These are phyloP conservation scores for Panagrolaimus sp. DNA, from an alignment of 1,140 invertebrate species.

Conservation along the genomic window DNA sequence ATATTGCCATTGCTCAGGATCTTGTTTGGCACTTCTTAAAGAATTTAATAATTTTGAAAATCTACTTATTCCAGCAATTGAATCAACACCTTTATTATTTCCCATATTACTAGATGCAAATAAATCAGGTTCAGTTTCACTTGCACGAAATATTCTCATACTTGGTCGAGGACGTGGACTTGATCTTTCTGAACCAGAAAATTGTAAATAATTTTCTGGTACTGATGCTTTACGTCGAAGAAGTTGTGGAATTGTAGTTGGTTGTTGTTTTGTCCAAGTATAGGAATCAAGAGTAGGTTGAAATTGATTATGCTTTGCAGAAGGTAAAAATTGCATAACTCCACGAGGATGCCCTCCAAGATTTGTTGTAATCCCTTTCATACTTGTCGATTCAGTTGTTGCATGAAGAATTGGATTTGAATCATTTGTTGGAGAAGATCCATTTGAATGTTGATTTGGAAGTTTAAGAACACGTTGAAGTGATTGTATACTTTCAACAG, in stretches of 20 bases:
- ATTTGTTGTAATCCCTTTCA: slow-evolving; percentile 38
- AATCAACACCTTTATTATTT: slow-evolving; percentile 30
- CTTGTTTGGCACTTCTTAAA: slow-evolving; percentile 12
- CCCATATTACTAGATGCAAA: not conserved
- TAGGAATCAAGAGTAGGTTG: slow-evolving; percentile 19
- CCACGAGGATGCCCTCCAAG: slow-evolving; percentile 39
- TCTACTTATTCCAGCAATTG: slow-evolving; percentile 31
- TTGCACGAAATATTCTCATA: slow-evolving; percentile 7
- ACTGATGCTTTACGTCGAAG: slow-evolving; percentile 34
- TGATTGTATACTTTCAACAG: slow-evolving; percentile 38
- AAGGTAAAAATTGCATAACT: slow-evolving; percentile 46
- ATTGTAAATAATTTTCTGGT: slow-evolving; percentile 22
- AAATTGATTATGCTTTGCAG: slow-evolving; percentile 23
- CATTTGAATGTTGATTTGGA: slow-evolving; percentile 21
- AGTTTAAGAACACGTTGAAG: slow-evolving; percentile 37
- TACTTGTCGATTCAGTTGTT: slow-evolving; percentile 13
- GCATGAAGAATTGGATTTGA: slow-evolving; percentile 14
- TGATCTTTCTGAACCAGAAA: not conserved
- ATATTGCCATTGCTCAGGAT: not conserved
- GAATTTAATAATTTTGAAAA: slow-evolving; percentile 39
- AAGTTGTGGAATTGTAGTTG: slow-evolving; percentile 14
- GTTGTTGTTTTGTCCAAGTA: slow-evolving; percentile 26
- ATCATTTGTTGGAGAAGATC: slow-evolving; percentile 11
- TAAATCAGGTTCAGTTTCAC: slow-evolving; percentile 3
- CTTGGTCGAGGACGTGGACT: slow-evolving; percentile 12